phyloP scores from a whole-genome alignment of 2,797 vertebrate species.

The Hydrocynus forskahlii region DNA sequence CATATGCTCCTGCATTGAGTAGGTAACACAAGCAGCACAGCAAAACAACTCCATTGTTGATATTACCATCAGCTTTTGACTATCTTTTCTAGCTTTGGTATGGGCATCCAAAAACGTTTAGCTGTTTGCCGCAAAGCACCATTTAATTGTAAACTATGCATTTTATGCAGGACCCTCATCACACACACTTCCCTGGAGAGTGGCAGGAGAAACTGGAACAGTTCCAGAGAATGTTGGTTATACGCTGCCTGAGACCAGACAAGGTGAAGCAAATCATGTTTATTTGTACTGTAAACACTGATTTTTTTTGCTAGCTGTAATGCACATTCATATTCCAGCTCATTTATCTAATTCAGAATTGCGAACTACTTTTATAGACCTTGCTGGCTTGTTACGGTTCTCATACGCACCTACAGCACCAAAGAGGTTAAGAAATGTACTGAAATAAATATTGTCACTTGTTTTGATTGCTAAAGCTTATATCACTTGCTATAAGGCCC shows the following conservation, averaged over 20 bases:
- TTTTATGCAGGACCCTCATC: constrained; percentile 77
- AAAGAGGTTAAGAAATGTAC: no score
- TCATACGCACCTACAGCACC: no score
- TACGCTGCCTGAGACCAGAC: constrained; percentile 87
- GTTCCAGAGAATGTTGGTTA: constrained; percentile 87
- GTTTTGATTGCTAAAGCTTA: no score
- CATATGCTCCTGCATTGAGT: constrained; percentile 6
- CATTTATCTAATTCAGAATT: not conserved
- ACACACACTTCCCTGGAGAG: constrained; percentile 77
- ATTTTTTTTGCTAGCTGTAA: not conserved
- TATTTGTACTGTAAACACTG: not conserved
- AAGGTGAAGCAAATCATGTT: constrained; percentile 71
- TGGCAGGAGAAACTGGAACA: constrained; percentile 79
- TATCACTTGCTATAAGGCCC: no score
- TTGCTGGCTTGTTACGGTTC: no score
- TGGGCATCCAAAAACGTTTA: not conserved
- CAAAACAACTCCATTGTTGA: no score
- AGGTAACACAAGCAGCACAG: no score
- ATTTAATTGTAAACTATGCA: not conserved
- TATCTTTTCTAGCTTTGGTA: constrained; percentile 16
- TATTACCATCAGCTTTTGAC: not conserved
- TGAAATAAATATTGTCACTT: no score
- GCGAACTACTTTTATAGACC: no score
- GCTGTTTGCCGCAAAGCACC: not conserved
- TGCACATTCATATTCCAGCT: not conserved